Evolutionary conservation across 2,888 invertebrate genomes (phyloP), one percentile per base, ranked within the genome.

Genomic region (Synanthedon vespiformis): DNA sequence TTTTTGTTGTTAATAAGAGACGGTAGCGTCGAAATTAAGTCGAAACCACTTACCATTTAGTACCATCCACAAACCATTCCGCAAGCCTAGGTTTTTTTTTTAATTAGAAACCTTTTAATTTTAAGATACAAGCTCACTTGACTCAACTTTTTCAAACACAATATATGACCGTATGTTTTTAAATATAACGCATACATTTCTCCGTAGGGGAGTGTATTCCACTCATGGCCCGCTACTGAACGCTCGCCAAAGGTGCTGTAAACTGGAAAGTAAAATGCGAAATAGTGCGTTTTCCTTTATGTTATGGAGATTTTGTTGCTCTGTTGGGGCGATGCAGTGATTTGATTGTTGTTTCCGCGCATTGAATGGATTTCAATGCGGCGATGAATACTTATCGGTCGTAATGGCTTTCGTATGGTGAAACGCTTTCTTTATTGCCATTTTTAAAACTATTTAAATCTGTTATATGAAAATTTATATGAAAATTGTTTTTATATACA

Each of bases 231-330:
- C 57, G 54, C 54, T 54, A 54, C 54, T 54, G 57, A 66, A 68
- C 64, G 61, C 60, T 60, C 72, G 66, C 69, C 80, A 54, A 62
- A 77, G 78, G 82, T 77, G 76, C 67, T 73, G 72, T 81, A 80
- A 80, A 78, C 70, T 64, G 59, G 62, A 58, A 57, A 65, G 64
- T 69, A 64, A 68, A 72, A 70, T 64, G 62, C 62, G 69, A 63
- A 67, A 70, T 77, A 72, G 72, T 72, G 70, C 62, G 68, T 70
- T 68, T 70, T 66, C 69, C 64, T 64, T 61, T 58, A 62, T 55
- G 65, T 64, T 70, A 76, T 77, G 77, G 68, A 72, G 71, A 74
- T 77, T 64, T 61, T 59, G 62, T 57, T 55, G 61, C 58, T 16
- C 44, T 18, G 34, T n/a, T 14, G 49, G 61, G 64, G 53, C 18